phyloP scores from a whole-genome alignment of 2,797 vertebrate genomes.

The Naso thynnoides region DNA sequence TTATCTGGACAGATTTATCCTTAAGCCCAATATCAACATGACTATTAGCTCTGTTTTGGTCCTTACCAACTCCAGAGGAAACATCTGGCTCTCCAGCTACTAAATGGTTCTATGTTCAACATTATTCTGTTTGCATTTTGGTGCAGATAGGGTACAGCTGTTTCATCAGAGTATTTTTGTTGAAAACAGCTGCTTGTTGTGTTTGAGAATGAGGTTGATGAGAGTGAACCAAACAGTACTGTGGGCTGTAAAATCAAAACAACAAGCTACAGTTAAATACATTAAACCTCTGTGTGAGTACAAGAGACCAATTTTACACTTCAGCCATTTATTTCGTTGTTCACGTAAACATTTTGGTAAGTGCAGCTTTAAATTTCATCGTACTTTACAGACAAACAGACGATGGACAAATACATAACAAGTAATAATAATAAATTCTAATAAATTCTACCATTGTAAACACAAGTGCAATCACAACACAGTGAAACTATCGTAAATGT shows the following conservation, averaged over 20 bases:
- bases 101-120: neutral
- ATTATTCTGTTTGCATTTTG: neutral
- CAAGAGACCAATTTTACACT: too few relatives aligned
- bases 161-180: constrained; percentile 1
- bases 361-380: neutral
- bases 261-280: too few relatives aligned
- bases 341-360: neutral
- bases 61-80: neutral
- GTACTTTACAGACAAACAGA: too few relatives aligned
- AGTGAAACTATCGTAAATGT: neutral
- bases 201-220: neutral
- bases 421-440: too few relatives aligned
- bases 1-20: neutral
- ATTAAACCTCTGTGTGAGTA: too few relatives aligned
- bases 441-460: too few relatives aligned
- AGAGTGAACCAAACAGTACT: neutral
- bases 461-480: neutral
- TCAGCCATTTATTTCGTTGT: neutral
- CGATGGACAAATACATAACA: too few relatives aligned
- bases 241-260: neutral
- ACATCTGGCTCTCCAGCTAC: neutral
- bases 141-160: neutral
- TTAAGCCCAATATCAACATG: neutral
- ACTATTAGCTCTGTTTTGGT: neutral
- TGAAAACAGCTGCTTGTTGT: constrained; percentile 4